Evolutionary conservation across 2,888 invertebrate species (phyloP).

Genomic region (Arge pagana): DNA sequence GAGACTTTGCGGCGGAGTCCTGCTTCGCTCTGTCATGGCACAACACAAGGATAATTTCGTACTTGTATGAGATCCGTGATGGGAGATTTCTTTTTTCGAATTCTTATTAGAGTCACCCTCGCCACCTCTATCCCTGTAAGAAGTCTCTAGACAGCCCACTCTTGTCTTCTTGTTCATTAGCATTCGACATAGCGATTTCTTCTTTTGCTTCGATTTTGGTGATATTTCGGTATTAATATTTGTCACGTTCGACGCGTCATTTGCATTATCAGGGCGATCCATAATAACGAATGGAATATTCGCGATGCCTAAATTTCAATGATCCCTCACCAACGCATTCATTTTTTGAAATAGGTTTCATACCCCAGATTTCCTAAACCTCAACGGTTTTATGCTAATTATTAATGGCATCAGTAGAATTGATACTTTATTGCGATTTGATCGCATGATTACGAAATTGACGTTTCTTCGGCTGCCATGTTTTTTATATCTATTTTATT

Average conservation of each 20-base stretch:
- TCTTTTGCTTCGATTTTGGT: constrained; percentile 52
- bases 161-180: constrained; percentile 55
- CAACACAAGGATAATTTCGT: constrained; percentile 56
- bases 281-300: constrained; percentile 34
- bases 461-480: constrained; percentile 15
- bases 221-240: constrained; percentile 42
- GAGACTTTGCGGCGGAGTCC: constrained; percentile 54
- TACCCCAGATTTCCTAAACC: no score
- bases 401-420: constrained; percentile 4
- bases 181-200: constrained; percentile 55
- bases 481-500: no score
- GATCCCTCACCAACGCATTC: not conserved
- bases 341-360: constrained; percentile 1
- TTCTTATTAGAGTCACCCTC: constrained; percentile 40
- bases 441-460: constrained; percentile 7
- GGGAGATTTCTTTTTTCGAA: constrained; percentile 47
- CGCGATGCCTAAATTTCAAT: not conserved
- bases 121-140: constrained; percentile 40
- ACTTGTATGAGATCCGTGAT: constrained; percentile 51
- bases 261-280: constrained; percentile 44
- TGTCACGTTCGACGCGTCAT: constrained; percentile 25
- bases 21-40: constrained; percentile 57
- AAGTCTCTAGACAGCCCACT: constrained; percentile 52
- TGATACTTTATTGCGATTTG: constrained; percentile 11
- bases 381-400: no score